phyloP scores from a whole-genome alignment of 1,140 invertebrate genomes.

The Latrodectus geometricus region DNA sequence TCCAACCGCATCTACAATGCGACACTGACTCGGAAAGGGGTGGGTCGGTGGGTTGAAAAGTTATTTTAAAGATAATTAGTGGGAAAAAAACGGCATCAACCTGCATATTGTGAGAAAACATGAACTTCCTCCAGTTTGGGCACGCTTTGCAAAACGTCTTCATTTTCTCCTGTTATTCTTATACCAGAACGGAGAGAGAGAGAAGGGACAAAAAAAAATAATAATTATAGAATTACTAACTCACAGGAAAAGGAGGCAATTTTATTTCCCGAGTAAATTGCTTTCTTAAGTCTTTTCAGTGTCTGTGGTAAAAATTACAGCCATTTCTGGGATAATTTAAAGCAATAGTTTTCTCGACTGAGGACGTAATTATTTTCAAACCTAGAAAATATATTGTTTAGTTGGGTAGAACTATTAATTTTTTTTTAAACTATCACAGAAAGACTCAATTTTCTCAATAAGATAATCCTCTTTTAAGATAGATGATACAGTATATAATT shows the following conservation, averaged over 20 bases:
- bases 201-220: neutral
- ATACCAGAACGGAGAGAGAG: neutral
- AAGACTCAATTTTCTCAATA: no score
- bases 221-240: neutral
- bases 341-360: conserved; percentile 3
- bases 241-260: neutral
- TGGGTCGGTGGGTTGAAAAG: neutral
- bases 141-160: conserved; percentile 16
- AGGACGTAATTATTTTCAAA: neutral
- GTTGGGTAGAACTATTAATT: no score
- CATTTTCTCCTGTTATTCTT: conserved; percentile 23
- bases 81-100: neutral
- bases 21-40: neutral
- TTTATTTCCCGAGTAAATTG: conserved; percentile 12
- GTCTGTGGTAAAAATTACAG: conserved; percentile 21
- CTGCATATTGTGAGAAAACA: conserved; percentile 2
- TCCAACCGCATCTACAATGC: neutral
- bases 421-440: neutral
- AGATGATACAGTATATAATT: no score
- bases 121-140: neutral
- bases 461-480: no score
- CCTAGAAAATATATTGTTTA: no score
- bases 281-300: neutral
- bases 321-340: conserved; percentile 23
- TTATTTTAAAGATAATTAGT: conserved; percentile 34